A percentile compares a stretch with the other conserved stretches of the same genome.
phyloP scores from a whole-genome alignment of 2,888 invertebrate species.

The Pseudococcus viburni region DNA sequence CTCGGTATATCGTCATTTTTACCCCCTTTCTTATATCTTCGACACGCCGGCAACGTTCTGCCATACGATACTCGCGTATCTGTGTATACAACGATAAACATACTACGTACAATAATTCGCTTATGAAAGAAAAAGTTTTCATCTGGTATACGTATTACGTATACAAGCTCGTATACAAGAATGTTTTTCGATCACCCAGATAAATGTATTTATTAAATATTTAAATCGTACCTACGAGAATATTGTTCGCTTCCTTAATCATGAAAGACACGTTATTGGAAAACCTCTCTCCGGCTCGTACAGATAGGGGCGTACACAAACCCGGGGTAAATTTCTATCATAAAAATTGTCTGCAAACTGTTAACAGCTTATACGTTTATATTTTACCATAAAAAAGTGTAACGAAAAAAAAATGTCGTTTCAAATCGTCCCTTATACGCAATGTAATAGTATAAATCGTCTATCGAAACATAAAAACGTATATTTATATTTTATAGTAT shows the following conservation, averaged over 20 bases:
- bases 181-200: slow-evolving; percentile 41
- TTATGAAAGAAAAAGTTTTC: slow-evolving; percentile 35
- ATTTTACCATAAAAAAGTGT: slow-evolving; percentile 36
- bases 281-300: background rate
- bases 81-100: slow-evolving; percentile 34
- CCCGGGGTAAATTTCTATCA: background rate
- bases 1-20: slow-evolving; percentile 6
- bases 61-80: background rate
- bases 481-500: background rate
- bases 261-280: slow-evolving; percentile 44
- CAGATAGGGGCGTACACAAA: background rate
- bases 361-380: slow-evolving; percentile 30
- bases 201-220: slow-evolving; percentile 52
- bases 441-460: slow-evolving; percentile 48
- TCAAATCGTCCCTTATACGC: slow-evolving; percentile 35
- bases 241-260: slow-evolving; percentile 33
- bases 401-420: slow-evolving; percentile 41
- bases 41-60: background rate
- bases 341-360: slow-evolving; percentile 52
- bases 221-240: slow-evolving; percentile 51
- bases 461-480: slow-evolving; percentile 48
- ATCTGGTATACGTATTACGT: background rate
- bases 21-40: background rate
- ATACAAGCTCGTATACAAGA: background rate
- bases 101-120: slow-evolving; percentile 5